A percentile compares a stretch with the other conserved stretches of the same genome.
Evolutionary conservation across 2,888 invertebrate genomes (phyloP).

Genomic region (Drosophila fulvimacula): DNA sequence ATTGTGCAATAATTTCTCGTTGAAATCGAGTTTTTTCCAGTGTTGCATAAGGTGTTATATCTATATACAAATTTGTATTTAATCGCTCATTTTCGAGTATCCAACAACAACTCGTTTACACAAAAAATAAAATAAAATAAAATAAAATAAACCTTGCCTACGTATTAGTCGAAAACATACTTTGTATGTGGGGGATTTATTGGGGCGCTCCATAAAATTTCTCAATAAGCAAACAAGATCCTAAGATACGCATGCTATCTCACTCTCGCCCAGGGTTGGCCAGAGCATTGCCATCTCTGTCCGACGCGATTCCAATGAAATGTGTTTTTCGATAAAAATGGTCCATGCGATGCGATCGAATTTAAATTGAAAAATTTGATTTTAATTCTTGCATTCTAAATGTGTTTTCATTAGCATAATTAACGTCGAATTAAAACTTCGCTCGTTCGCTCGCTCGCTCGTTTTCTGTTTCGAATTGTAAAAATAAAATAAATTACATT

Average conservation of each 20-base stretch:
- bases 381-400: conserved; percentile 81
- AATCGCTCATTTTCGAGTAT: conserved; percentile 67
- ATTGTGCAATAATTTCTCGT: neutral
- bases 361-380: conserved; percentile 82
- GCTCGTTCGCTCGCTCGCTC: conserved; percentile 37
- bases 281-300: conserved; percentile 19
- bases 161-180: conserved; percentile 48
- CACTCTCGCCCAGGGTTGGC: conserved; percentile 12
- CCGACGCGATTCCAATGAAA: conserved; percentile 74
- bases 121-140: conserved; percentile 12
- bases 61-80: conserved; percentile 55
- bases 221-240: conserved; percentile 72
- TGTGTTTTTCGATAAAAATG: conserved; percentile 82
- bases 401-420: conserved; percentile 84
- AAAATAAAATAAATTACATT: conserved; percentile 71
- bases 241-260: conserved; percentile 21
- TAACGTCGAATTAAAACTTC: conserved; percentile 73
- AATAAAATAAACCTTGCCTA: conserved; percentile 39
- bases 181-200: conserved; percentile 52
- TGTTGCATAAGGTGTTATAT: conserved; percentile 36
- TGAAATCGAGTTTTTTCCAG: conserved; percentile 38
- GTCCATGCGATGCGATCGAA: conserved; percentile 82
- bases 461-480: conserved; percentile 45
- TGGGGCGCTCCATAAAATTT: conserved; percentile 57
- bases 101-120: conserved; percentile 30